phyloP scores from a whole-genome alignment of 2,113 vertebrate species.

The Xiphophorus couchianus region DNA sequence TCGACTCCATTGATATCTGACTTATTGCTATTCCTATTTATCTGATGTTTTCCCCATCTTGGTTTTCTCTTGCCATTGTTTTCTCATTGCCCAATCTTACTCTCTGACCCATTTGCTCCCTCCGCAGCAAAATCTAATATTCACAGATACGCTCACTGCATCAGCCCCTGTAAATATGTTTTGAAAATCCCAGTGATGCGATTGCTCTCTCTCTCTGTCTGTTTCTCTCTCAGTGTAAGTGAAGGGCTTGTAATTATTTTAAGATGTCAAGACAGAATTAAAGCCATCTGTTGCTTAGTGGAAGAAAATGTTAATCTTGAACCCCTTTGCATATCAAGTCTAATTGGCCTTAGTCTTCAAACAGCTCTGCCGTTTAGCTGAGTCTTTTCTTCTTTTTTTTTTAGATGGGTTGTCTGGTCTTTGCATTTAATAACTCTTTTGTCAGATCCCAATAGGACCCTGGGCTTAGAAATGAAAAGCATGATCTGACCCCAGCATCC shows the following conservation, averaged over 20 bases:
- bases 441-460: conserved; percentile 32
- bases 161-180: conserved; percentile 74
- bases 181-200: conserved; percentile 69
- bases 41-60: conserved; percentile 35
- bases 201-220: conserved; percentile 28
- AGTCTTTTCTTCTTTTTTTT: conserved; percentile 54
- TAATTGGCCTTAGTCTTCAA: conserved; percentile 70
- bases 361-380: conserved; percentile 63
- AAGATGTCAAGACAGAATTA: conserved; percentile 57
- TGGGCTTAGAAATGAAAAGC: conserved; percentile 35
- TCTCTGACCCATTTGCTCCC: conserved; percentile 71
- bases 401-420: conserved; percentile 43
- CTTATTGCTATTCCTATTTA: conserved; percentile 60
- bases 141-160: conserved; percentile 68
- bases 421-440: conserved; percentile 50
- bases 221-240: conserved; percentile 50
- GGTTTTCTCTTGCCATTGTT: conserved; percentile 57
- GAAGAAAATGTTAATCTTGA: conserved; percentile 77
- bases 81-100: conserved; percentile 64
- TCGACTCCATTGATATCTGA: conserved; percentile 53
- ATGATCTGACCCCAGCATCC: conserved; percentile 12
- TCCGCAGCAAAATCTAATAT: conserved; percentile 71
- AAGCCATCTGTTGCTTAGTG: conserved; percentile 71
- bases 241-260: conserved; percentile 73
- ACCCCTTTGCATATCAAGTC: conserved; percentile 70